Evolutionary conservation across 2,797 vertebrate species (phyloP), one percentile per base, ranked within the genome.

Genomic region (Artibeus jamaicensis): DNA sequence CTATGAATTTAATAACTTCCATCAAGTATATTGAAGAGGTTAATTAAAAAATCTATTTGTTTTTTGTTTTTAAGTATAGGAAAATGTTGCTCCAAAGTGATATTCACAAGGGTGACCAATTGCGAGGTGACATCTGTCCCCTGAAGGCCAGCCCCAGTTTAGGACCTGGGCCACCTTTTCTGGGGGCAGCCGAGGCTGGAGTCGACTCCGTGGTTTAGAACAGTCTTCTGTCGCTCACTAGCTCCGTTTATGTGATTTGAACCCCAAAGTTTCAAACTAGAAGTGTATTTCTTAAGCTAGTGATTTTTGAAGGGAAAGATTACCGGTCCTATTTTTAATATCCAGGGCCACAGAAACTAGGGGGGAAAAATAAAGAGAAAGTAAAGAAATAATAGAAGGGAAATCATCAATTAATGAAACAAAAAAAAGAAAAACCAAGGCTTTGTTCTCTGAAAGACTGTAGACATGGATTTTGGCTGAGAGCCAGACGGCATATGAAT

Each of bases 161-260:
- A 67, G 55, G 55, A 18, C 2, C 42, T 22, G 32, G 0, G 29
- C 21, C 37, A 46, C 0, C 2, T 26, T 39, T 2, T 8, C 1
- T 62, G 6, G 32, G 9, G 62, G 44, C 9, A 46, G 6, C 7
- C 16, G 12, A 53, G 34, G 50, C 34, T 39, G n/a, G 7, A 55
- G 53, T 26, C 0, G 24, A 39, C 10, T 4, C 6, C 59, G 7
- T 15, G 18, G 6, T 76, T 50, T 8, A 57, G 32, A 6, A 44
- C 4, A 2, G 0, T 21, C 59, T 53, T 12, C 42, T 50, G 9
- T 18, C 21, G 50, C 48, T 46, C 32, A 11, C 21, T 4, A 6
- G 42, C 24, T 29, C 42, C 18, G 18, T 34, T 62, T 24, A 5
- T 8, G 2, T 14, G 2, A 77, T 42, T 67, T 67, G 19, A 18